Evolutionary conservation across 2,797 vertebrate genomes (phyloP), one percentile per base, ranked within the genome.

Genomic region (Coracias cyanogaster): DNA sequence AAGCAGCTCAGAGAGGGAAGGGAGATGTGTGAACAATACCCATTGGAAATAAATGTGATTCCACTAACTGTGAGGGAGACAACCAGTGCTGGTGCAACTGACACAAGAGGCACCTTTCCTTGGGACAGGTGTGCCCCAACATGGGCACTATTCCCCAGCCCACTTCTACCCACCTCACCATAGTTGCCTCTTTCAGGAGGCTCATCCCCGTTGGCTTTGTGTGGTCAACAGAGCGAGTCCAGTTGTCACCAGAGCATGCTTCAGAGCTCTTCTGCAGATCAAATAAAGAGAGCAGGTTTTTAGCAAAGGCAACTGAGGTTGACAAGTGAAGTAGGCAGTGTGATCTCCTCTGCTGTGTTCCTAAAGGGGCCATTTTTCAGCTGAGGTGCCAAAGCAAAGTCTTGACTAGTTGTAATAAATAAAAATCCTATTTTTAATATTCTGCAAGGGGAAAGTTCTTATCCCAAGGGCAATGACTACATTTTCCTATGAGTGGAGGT

Each of bases 391-490:
- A 94, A 91, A 93, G 77, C 48, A 62, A 81, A 90, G 39, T 70
- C 82, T 77, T 92, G 66, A 28, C 80, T 93, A 14, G 66, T 93
- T 57, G 64, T 45, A 86, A 95, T 93, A 94, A 96, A 96, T 93
- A 93, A 94, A 95, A 83, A 20, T 28, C 58, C n/a, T 62, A 31
- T 19, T 86, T 95, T 89, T 80, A 91, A 91, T 94, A 88, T 83
- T 90, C 61, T 82, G 49, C 58, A 88, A 72, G 51, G 73, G 87
- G 65, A 91, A 79, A 93, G 79, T 81, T 91, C 85, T 93, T 76
- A 82, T 90, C 93, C 86, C 94, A 84, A 91, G 88, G 88, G 91
- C 80, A 93, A 80, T 94, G 89, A 94, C 89, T 95, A 66, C 79
- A 76, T 95, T 94, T 81, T 88, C 66, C 62, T 87, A 41, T 5